Evolutionary conservation across 2,888 invertebrate species (phyloP).

Genomic region (Ophion slaviceki): DNA sequence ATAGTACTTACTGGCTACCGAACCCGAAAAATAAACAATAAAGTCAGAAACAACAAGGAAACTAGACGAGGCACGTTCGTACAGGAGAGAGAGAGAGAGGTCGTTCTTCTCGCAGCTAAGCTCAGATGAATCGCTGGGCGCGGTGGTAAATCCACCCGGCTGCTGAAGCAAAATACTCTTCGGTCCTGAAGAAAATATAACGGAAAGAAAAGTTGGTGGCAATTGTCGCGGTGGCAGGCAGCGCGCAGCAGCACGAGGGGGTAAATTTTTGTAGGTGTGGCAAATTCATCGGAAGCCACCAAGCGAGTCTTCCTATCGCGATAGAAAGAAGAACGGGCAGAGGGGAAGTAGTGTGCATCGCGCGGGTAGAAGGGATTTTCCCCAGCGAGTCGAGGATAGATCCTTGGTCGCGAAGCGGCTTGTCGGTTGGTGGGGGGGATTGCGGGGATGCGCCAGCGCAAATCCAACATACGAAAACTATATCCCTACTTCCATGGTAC

Average conservation of each 20-base stretch:
- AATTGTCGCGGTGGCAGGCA: neutral
- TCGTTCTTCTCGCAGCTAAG: neutral
- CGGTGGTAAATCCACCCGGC: neutral
- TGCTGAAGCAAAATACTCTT: neutral
- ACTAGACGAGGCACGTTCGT: too few relatives aligned
- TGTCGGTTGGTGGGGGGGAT: neutral
- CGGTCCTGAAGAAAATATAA: constrained; percentile 7
- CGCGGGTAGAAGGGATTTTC: constrained; percentile 24
- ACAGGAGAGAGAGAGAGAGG: too few relatives aligned
- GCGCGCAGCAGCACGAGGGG: neutral
- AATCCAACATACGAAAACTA: constrained; percentile 37
- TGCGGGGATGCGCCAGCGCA: constrained; percentile 55
- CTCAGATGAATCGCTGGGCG: neutral
- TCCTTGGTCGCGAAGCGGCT: neutral
- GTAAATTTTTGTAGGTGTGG: constrained; percentile 57
- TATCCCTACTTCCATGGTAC: constrained; percentile 24
- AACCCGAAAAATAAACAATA: too few relatives aligned
- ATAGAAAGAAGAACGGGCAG: constrained; percentile 48
- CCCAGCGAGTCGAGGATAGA: constrained; percentile 34
- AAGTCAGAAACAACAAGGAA: too few relatives aligned
- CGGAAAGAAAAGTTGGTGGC: constrained; percentile 21
- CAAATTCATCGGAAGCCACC: constrained; percentile 58
- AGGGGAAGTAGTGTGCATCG: constrained; percentile 4
- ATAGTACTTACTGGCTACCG: too few relatives aligned
- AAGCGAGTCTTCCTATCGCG: constrained; percentile 41